These are phyloP conservation scores for Gastrophryne carolinensis DNA, from an alignment of 2,797 vertebrate species.

Conservation along the genomic window DNA sequence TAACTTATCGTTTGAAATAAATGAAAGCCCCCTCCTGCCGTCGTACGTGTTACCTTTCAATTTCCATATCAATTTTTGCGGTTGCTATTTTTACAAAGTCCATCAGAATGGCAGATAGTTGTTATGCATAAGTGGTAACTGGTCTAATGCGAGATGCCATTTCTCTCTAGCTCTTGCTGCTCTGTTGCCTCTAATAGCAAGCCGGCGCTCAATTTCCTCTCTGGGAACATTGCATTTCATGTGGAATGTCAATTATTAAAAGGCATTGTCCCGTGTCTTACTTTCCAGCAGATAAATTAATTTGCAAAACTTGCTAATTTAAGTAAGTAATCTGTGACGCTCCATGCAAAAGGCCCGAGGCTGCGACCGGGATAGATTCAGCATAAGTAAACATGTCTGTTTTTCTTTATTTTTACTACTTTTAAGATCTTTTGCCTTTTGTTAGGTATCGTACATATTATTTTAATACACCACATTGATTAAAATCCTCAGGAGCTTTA, in stretches of 20 bases:
- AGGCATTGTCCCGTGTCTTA: conserved; percentile 78
- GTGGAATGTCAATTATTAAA: conserved; percentile 82
- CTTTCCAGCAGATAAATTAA: conserved; percentile 79
- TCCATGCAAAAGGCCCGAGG: conserved; percentile 54
- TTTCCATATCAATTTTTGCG: conserved; percentile 51
- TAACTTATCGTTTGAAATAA: too few relatives aligned
- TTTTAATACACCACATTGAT: too few relatives aligned
- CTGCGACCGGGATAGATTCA: too few relatives aligned
- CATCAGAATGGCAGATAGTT: conserved; percentile 81
- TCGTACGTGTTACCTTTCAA: not conserved
- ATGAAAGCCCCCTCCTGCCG: too few relatives aligned
- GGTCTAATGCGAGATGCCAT: conserved; percentile 76
- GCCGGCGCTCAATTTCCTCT: conserved; percentile 78
- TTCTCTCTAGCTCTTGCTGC: conserved; percentile 78
- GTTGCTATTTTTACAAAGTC: conserved; percentile 72
- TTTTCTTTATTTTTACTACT: too few relatives aligned
- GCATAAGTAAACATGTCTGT: too few relatives aligned
- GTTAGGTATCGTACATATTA: not conserved
- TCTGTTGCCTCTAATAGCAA: conserved; percentile 87
- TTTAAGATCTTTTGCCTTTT: not conserved
- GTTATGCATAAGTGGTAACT: conserved; percentile 84
- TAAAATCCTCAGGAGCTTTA: too few relatives aligned
- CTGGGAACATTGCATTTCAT: conserved; percentile 79
- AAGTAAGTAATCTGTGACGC: conserved; percentile 74
- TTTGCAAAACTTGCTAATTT: conserved; percentile 78